Evolutionary conservation across 2,113 vertebrate species (phyloP), one percentile per base, ranked within the genome.

Genomic region (Lepidothrix coronata): DNA sequence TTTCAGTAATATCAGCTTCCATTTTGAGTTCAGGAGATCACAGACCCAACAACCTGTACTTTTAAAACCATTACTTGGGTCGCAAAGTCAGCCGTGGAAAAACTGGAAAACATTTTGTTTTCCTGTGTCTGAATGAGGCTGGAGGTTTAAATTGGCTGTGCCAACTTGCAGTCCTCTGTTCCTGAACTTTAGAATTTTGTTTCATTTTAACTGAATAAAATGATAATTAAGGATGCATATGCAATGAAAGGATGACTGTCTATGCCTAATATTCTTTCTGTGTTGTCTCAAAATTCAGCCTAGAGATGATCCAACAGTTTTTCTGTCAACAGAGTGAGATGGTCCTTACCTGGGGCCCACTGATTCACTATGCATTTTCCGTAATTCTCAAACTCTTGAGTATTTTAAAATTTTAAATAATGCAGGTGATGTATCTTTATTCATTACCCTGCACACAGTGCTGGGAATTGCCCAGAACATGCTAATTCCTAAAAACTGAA

Each of bases 11-110:
- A n/a, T 1, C 2, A 7, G 37, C 49, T 85, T 92, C 23, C 39
- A n/a, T 81, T 92, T 49, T 35, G 76, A 86, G 48, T 93, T 75
- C 8, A 67, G 63, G 86, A 81, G 48, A 65, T 81, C 33, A 46
- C n/a, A 62, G 41, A 73, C 43, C 33, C 49, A 61, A 65, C 18
- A 27, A 27, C 27, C 79, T 19, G 4, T 23, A 14, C 48, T 78
- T 81, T 21, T 27, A 52, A 84, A 92, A 61, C 30, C 12, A 5
- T 77, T 73, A 22, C 75, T 72, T 14, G 11, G 37, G 28, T 75
- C 91, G 41, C 51, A 11, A 72, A 83, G 41, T 68, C 66, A 85
- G 19, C 68, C 20, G 21, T 4, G 75, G 74, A 46, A 81, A 91
- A 78, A 61, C 9, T 39, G 57, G 27, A 48, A 82, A 61, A 72